Evolutionary conservation across 2,797 vertebrate species (phyloP).

Genomic region (Columba guinea): DNA sequence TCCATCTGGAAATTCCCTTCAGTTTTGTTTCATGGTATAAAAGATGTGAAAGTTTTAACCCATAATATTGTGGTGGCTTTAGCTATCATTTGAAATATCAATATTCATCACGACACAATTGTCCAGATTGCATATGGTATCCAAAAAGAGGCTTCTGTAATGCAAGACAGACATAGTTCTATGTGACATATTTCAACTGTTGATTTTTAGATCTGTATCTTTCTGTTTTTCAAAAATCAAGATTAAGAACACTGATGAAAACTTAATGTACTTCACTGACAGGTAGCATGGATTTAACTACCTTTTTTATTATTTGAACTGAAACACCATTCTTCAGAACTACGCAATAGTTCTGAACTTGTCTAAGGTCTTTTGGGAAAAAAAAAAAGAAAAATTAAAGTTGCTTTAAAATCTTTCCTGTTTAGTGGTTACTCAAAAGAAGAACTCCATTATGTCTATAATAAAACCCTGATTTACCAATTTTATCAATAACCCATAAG

Average conservation of each 20-base stretch:
- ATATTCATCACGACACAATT: not conserved
- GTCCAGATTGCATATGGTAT: not conserved
- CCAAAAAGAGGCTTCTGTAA: not conserved
- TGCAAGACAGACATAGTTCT: not conserved
- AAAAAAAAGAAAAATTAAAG: conserved; percentile 19
- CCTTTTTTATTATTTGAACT: not conserved
- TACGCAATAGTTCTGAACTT: conserved; percentile 17
- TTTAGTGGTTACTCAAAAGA: conserved; percentile 50
- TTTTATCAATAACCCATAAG: conserved; percentile 42
- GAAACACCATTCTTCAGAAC: not conserved
- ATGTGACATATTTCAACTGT: not conserved
- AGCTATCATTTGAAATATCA: not conserved
- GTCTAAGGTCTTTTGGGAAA: conserved; percentile 57
- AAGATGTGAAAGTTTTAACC: not conserved
- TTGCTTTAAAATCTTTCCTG: conserved; percentile 59
- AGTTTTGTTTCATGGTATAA: not conserved
- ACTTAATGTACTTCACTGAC: not conserved
- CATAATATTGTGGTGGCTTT: not conserved
- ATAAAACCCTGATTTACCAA: conserved; percentile 48
- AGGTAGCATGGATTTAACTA: not conserved
- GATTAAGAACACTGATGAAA: not conserved
- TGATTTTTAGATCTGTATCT: not conserved
- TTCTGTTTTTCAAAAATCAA: not conserved
- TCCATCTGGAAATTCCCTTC: not conserved
- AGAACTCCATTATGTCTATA: conserved; percentile 36